Conservation (phyloP, 2,888 invertebrate species). For the Drosophila mercatorum region DNA sequence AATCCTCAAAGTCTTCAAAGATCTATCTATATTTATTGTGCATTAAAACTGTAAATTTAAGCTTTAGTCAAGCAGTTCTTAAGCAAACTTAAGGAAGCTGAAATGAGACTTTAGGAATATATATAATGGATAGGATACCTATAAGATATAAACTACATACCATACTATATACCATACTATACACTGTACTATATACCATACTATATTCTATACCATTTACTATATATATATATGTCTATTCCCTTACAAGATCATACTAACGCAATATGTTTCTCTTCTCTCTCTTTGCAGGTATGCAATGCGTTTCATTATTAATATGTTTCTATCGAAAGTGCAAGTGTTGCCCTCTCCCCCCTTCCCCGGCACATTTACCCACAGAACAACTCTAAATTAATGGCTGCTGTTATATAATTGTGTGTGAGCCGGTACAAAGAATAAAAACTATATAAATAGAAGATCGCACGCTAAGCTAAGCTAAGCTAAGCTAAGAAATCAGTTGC, state of each 20-base stretch:
- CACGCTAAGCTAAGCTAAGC: constrained; percentile 5
- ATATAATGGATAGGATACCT: too few species aligned
- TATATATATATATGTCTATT: not conserved
- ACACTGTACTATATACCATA: not conserved
- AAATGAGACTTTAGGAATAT: too few species aligned
- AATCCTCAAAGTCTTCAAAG: not conserved
- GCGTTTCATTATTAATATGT: not conserved
- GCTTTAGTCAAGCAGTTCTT: not conserved
- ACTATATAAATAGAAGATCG: constrained; percentile 16
- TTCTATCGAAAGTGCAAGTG: constrained; percentile 5
- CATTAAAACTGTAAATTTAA: not conserved
- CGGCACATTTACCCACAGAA: not conserved
- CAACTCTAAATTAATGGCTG: constrained; percentile 24
- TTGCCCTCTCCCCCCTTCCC: not conserved
- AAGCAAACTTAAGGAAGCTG: too few species aligned
- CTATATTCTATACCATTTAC: not conserved
- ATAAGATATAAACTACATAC: not conserved
- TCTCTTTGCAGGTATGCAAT: constrained; percentile 34
- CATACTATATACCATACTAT: not conserved
- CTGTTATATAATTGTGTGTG: constrained; percentile 25
- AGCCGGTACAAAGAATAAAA: constrained; percentile 33
- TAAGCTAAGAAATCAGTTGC: not conserved
- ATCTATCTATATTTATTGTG: not conserved
- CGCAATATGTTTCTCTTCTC: not conserved
- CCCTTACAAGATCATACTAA: not conserved